A percentile compares a stretch with the other conserved stretches of the same genome.
Evolutionary conservation across 1,140 invertebrate species (phyloP).

Genomic region (Bombus polaris): DNA sequence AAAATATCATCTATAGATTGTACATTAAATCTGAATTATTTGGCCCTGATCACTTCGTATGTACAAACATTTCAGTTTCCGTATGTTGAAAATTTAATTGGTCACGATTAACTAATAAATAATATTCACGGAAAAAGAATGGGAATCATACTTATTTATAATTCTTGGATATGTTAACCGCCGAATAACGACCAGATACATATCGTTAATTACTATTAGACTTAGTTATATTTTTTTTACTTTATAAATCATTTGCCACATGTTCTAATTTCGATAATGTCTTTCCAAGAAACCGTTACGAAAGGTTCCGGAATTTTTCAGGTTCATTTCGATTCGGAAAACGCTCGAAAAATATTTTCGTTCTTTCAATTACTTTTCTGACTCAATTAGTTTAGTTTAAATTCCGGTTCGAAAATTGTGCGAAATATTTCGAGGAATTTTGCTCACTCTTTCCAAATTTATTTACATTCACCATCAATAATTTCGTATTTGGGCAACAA

Average conservation of each 20-base stretch:
- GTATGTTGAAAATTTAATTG: not conserved
- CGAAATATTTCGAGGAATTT: not conserved
- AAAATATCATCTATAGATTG: conserved; percentile 30
- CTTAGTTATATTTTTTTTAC: not conserved
- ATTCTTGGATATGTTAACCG: conserved; percentile 14
- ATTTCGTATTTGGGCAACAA: not conserved
- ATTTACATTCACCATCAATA: not conserved
- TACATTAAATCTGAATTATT: conserved; percentile 34
- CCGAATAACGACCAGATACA: not conserved
- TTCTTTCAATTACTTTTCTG: not conserved
- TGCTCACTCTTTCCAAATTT: not conserved
- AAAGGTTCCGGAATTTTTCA: not conserved
- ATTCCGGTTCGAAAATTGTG: not conserved
- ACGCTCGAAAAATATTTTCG: not conserved
- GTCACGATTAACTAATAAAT: conserved; percentile 9
- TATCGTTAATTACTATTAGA: not conserved
- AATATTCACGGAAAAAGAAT: conserved; percentile 13
- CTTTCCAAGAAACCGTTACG: too few species aligned
- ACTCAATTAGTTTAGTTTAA: not conserved
- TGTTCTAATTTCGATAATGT: not conserved
- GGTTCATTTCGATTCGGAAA: not conserved
- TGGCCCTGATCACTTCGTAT: conserved; percentile 31
- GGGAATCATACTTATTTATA: conserved; percentile 14
- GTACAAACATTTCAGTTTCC: conserved; percentile 9
- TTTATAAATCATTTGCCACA: not conserved